Conservation (phyloP, 2,888 invertebrate species). For the Clanis bilineata region DNA sequence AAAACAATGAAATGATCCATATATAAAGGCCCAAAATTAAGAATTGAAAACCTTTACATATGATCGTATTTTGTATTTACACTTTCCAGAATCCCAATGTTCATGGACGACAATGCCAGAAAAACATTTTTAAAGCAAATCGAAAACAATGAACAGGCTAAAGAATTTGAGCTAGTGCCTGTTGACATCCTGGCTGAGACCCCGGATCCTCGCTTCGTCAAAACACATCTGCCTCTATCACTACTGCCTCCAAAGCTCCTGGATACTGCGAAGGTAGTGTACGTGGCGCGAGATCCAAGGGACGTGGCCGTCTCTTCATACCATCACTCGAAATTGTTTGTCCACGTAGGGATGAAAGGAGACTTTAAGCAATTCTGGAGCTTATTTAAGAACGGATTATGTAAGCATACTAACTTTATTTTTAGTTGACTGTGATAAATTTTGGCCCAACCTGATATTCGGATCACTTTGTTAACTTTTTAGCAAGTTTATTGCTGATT, state of each 20-base stretch:
- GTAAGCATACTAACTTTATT: slow-evolving; percentile 68
- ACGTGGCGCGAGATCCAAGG: slow-evolving; percentile 90
- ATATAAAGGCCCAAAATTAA: too few species aligned
- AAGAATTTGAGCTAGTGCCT: slow-evolving; percentile 19
- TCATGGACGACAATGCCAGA: background rate
- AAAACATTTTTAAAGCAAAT: slow-evolving; percentile 1
- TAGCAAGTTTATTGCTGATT: too few species aligned
- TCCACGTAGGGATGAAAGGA: slow-evolving; percentile 80
- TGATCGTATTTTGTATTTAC: too few species aligned
- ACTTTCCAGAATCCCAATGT: slow-evolving; percentile 2
- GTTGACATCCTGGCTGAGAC: slow-evolving; percentile 18
- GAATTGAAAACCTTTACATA: too few species aligned
- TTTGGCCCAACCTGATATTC: too few species aligned
- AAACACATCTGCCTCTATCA: slow-evolving; percentile 86
- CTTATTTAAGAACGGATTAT: slow-evolving; percentile 81
- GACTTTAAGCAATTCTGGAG: slow-evolving; percentile 85
- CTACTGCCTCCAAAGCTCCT: slow-evolving; percentile 83
- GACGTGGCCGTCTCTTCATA: slow-evolving; percentile 90
- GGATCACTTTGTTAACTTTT: too few species aligned
- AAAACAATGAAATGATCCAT: too few species aligned
- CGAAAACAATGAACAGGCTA: slow-evolving; percentile 62
- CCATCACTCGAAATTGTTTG: slow-evolving; percentile 84
- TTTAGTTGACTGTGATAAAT: too few species aligned
- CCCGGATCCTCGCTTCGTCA: slow-evolving; percentile 37
- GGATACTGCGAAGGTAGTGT: slow-evolving; percentile 82